These are phyloP conservation scores for Poecilia wingei DNA, from an alignment of 2,797 vertebrate species.

Conservation along the genomic window DNA sequence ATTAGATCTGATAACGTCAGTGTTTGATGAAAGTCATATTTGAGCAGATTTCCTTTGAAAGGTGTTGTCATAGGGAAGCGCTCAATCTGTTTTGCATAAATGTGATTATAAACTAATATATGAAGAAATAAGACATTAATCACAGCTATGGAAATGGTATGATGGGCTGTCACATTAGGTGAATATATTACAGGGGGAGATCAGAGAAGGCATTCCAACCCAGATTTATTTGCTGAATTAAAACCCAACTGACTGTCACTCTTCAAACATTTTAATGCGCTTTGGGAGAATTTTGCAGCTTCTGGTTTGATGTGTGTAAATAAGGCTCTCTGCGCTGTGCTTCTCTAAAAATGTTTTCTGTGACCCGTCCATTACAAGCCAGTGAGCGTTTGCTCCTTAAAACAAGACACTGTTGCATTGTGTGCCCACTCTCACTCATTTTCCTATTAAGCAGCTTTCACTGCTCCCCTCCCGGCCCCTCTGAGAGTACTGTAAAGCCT, in stretches of 20 bases:
- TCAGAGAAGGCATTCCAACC: conserved; percentile 41
- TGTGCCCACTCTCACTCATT: conserved; percentile 64
- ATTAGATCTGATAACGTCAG: conserved; percentile 10
- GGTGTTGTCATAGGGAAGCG: conserved; percentile 16
- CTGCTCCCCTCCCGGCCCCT: conserved; percentile 49
- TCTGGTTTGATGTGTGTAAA: conserved; percentile 32
- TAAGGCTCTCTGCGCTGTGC: conserved; percentile 12
- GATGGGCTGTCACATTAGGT: conserved; percentile 28
- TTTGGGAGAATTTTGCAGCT: conserved; percentile 39
- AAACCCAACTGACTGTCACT: conserved; percentile 40
- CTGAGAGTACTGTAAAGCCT: conserved; percentile 62
- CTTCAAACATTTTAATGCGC: conserved; percentile 43
- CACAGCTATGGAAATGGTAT: conserved; percentile 16
- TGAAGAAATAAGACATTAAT: conserved; percentile 39
- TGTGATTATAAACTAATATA: conserved; percentile 19
- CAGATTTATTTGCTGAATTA: conserved; percentile 40
- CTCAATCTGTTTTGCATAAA: conserved; percentile 22
- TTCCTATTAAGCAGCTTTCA: conserved; percentile 74
- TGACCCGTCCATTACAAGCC: conserved; percentile 33
- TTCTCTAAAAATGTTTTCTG: conserved; percentile 25
- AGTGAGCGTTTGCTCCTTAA: conserved; percentile 50
- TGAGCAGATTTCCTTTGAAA: conserved; percentile 28
- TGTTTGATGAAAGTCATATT: conserved; percentile 19
- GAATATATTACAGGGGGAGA: conserved; percentile 50
- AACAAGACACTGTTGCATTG: conserved; percentile 66